Evolutionary conservation across 2,888 invertebrate species (phyloP).

Genomic region (Anaspis maculata): DNA sequence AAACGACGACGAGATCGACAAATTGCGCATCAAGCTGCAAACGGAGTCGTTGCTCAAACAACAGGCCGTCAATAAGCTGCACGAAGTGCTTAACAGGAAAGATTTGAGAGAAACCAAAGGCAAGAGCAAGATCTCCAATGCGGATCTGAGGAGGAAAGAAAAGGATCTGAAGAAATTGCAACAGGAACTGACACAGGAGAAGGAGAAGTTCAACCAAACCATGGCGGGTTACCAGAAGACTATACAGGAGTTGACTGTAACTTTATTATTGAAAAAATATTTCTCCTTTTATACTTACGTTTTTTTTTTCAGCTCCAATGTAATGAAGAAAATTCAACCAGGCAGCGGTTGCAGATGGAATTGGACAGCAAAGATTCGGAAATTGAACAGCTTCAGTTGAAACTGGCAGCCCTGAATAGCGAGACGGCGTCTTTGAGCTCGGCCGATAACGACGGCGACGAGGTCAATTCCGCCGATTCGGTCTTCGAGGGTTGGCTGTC

Average conservation of each 20-base stretch:
- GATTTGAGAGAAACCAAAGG: conserved; percentile 62
- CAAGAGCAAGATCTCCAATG: conserved; percentile 71
- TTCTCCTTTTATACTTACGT: conserved; percentile 1
- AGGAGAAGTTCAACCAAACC: conserved; percentile 88
- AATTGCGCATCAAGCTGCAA: conserved; percentile 73
- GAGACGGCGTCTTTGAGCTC: conserved; percentile 90
- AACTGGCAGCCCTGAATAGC: conserved; percentile 67
- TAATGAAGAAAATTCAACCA: conserved; percentile 69
- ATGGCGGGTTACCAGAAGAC: conserved; percentile 77
- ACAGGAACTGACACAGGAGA: conserved; percentile 88
- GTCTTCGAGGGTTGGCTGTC: conserved; percentile 94
- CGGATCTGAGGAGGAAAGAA: conserved; percentile 79
- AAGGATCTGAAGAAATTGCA: conserved; percentile 91
- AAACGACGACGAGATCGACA: conserved; percentile 71
- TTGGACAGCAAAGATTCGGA: conserved; percentile 94
- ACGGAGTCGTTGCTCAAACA: conserved; percentile 82
- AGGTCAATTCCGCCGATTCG: conserved; percentile 58
- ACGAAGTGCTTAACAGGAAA: conserved; percentile 94
- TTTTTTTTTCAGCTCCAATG: conserved; percentile 62
- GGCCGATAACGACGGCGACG: conserved; percentile 78
- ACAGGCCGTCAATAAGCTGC: conserved; percentile 94
- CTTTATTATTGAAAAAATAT: too few relatives aligned
- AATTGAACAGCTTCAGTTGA: conserved; percentile 85
- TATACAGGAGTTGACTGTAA: conserved; percentile 63
- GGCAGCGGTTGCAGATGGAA: conserved; percentile 86